Evolutionary conservation across 1,140 invertebrate genomes (phyloP).

Genomic region (Phymastichus coffea): DNA sequence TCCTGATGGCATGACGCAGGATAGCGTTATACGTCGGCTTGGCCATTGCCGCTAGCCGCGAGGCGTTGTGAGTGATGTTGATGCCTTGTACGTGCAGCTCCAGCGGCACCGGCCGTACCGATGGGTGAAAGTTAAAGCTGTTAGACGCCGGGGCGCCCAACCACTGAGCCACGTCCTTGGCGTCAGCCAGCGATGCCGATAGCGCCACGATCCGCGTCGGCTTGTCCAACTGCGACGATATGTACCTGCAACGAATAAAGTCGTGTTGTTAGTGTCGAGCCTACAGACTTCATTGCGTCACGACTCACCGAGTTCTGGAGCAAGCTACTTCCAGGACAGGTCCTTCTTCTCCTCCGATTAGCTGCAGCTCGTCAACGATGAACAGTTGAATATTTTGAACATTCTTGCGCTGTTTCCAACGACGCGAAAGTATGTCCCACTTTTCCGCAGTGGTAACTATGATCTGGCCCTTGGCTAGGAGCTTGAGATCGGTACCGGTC

Average conservation of each 20-base stretch:
- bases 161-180: constrained; percentile 95
- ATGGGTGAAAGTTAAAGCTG: constrained; percentile 98
- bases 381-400: constrained; percentile 97
- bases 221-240: constrained; percentile 92
- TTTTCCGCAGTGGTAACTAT: constrained; percentile 97
- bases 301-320: constrained; percentile 77
- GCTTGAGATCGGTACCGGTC: constrained; percentile 94
- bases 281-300: no score
- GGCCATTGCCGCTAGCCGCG: constrained; percentile 93
- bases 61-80: constrained; percentile 96
- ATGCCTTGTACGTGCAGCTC: constrained; percentile 95
- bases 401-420: constrained; percentile 99
- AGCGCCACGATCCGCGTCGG: constrained; percentile 95
- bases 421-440: constrained; percentile 96
- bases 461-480: constrained; percentile 89
- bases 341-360: constrained; percentile 84
- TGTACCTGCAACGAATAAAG: constrained; percentile 71
- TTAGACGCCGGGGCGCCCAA: constrained; percentile 88
- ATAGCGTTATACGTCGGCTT: constrained; percentile 97
- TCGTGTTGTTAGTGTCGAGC: no score
- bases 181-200: constrained; percentile 91
- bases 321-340: constrained; percentile 97
- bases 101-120: constrained; percentile 90
- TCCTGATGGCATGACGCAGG: constrained; percentile 80
- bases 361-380: constrained; percentile 96